phyloP scores from a whole-genome alignment of 1,140 invertebrate species.

The Anthonomus grandis region DNA sequence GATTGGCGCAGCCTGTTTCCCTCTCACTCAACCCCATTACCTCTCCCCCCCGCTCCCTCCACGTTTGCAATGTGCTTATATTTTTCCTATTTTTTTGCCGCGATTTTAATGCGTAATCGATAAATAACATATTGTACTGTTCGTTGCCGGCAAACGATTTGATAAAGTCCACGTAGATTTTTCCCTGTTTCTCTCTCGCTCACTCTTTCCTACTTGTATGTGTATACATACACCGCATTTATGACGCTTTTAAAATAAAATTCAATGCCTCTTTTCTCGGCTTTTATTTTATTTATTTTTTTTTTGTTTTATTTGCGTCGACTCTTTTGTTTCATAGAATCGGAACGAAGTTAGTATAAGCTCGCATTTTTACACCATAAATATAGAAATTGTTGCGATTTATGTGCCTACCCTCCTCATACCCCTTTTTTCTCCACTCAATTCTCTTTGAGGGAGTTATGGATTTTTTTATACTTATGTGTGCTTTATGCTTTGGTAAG shows the following conservation, averaged over 20 bases:
- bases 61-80: no score
- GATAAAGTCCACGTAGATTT: no score
- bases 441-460: no score
- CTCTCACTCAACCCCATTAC: no score
- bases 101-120: constrained; percentile 42
- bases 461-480: no score
- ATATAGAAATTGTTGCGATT: constrained; percentile 17
- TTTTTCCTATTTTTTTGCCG: constrained; percentile 36
- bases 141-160: constrained; percentile 19
- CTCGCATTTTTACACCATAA: constrained; percentile 4
- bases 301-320: constrained; percentile 6
- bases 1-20: no score
- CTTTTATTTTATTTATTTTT: constrained; percentile 22
- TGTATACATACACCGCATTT: constrained; percentile 9
- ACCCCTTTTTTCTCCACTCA: no score
- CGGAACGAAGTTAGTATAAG: constrained; percentile 12
- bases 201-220: no score
- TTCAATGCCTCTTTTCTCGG: constrained; percentile 19
- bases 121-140: constrained; percentile 40
- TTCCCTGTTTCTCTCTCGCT: no score
- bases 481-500: no score
- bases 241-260: constrained; percentile 22
- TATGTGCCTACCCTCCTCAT: constrained; percentile 2
- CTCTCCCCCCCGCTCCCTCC: no score
- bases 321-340: constrained; percentile 2